phyloP scores from a whole-genome alignment of 2,113 vertebrate genomes.

The Rhabdornis inornatus region DNA sequence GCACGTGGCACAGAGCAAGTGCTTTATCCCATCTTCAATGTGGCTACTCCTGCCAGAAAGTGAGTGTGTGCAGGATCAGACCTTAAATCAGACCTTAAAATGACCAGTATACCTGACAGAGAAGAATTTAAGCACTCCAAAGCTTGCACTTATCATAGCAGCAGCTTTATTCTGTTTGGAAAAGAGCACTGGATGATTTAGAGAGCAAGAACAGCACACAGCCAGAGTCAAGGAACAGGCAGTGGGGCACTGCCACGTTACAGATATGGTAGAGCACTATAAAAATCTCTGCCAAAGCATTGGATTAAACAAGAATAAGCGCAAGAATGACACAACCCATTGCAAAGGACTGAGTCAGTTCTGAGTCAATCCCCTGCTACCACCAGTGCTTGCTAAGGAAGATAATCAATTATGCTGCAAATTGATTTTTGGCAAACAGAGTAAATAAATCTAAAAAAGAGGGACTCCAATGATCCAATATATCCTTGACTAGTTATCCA shows the following conservation, averaged over 20 bases:
- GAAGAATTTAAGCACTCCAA: neutral
- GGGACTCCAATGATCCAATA: neutral
- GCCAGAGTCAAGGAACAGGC: neutral
- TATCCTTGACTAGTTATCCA: conserved; percentile 41
- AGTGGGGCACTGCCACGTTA: neutral
- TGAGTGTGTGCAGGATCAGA: neutral
- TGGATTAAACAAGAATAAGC: neutral
- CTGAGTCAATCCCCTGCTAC: neutral
- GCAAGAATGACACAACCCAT: neutral
- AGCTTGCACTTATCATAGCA: neutral
- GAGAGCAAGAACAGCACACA: neutral
- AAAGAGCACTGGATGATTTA: neutral
- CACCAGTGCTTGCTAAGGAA: neutral
- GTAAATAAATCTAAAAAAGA: neutral
- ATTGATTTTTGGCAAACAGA: conserved; percentile 7
- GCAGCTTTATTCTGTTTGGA: neutral
- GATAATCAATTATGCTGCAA: neutral
- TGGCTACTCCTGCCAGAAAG: neutral
- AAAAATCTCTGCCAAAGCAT: neutral
- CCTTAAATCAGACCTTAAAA: neutral
- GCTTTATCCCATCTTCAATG: neutral
- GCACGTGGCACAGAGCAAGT: neutral
- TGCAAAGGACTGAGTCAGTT: conserved; percentile 11
- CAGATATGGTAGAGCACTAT: neutral
- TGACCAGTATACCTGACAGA: neutral